phyloP scores from a whole-genome alignment of 2,797 vertebrate genomes.

The Spinus olivaceus region DNA sequence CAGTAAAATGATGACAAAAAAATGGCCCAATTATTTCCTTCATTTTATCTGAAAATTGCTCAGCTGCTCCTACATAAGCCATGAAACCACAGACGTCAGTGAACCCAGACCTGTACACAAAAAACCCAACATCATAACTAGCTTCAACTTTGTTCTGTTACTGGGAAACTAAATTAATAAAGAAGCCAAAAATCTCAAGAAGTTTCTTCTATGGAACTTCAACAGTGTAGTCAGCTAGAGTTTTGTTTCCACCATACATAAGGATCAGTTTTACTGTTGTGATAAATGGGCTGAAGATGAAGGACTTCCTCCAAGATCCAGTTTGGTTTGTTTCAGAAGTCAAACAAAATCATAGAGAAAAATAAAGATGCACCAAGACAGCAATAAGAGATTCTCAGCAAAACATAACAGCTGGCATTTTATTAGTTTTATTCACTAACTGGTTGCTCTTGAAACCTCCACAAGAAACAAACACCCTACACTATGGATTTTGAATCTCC shows the following conservation, averaged over 20 bases:
- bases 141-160: neutral
- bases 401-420: neutral
- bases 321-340: neutral
- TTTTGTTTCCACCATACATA: neutral
- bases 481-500: neutral
- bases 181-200: neutral
- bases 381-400: neutral
- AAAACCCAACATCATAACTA: neutral
- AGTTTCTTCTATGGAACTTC: neutral
- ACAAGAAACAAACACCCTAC: neutral
- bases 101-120: neutral
- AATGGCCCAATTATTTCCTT: constrained; percentile 12
- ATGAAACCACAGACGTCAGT: neutral
- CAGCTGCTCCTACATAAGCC: neutral
- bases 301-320: neutral
- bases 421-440: neutral
- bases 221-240: neutral
- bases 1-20: neutral
- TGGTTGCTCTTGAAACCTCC: neutral
- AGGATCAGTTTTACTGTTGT: neutral
- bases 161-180: neutral
- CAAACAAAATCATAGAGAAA: neutral
- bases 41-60: constrained; percentile 29
- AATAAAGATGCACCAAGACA: neutral
- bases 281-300: neutral